These are phyloP conservation scores for Pentamera pediparva DNA, from an alignment of 53 echinoderm and acorn worm genomes.

Conservation along the genomic window DNA sequence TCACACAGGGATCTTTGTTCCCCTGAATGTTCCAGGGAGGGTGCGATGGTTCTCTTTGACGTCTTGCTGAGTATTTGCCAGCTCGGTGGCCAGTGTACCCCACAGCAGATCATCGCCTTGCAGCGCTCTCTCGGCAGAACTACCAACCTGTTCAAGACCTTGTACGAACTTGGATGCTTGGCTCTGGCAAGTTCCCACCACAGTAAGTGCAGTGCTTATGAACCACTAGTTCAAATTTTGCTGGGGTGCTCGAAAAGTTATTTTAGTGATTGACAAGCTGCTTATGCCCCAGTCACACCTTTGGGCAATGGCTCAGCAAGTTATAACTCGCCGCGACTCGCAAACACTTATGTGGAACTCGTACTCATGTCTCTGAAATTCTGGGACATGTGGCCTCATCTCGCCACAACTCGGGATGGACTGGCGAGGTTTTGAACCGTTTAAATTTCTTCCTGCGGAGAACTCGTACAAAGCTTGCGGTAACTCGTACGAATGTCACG, in stretches of 20 bases:
- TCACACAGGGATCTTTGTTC: background rate
- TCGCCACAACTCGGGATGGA: no score
- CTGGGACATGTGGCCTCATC: no score
- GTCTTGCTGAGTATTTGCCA: conserved; percentile 5
- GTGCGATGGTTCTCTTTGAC: conserved; percentile 12
- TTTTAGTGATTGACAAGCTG: background rate
- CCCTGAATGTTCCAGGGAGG: background rate
- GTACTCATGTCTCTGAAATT: no score
- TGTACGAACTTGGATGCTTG: conserved; percentile 4
- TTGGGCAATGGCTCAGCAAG: background rate
- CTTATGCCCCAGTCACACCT: background rate
- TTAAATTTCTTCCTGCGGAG: no score
- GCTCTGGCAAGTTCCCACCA: background rate
- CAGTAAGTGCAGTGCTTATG: conserved; percentile 10
- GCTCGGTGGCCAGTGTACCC: background rate
- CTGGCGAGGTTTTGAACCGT: no score
- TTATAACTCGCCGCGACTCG: no score
- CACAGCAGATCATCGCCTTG: background rate
- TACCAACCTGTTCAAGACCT: conserved; percentile 1
- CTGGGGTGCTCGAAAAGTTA: background rate
- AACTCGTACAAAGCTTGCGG: no score
- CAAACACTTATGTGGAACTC: no score
- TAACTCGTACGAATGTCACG: no score
- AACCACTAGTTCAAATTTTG: background rate
- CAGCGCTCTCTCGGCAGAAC: background rate